A percentile compares a stretch with the other conserved stretches of the same genome.
phyloP scores from a whole-genome alignment of 2,797 vertebrate genomes.

The Danio albolineatus region DNA sequence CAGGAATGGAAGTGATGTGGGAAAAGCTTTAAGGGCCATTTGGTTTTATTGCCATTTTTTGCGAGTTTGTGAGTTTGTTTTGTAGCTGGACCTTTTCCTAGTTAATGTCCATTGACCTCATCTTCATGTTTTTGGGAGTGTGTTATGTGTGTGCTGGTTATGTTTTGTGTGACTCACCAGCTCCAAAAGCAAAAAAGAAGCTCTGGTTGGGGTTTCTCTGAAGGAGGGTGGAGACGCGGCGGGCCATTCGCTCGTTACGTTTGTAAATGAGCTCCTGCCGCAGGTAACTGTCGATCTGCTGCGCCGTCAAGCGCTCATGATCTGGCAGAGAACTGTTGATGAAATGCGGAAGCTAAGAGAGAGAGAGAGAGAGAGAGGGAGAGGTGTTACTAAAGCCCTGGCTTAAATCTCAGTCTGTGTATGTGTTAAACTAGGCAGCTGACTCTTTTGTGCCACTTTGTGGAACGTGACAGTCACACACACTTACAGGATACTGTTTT shows the following conservation, averaged over 20 bases:
- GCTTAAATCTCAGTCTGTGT: constrained; percentile 21
- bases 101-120: constrained; percentile 45
- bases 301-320: constrained; percentile 91
- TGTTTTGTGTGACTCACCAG: constrained; percentile 80
- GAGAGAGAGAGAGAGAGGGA: constrained; percentile 55
- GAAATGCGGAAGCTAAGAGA: constrained; percentile 91
- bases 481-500: constrained; percentile 3
- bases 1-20: constrained; percentile 26
- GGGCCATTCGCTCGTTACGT: constrained; percentile 96
- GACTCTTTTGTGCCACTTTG: constrained; percentile 25
- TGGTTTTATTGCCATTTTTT: constrained; percentile 37
- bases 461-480: constrained; percentile 49
- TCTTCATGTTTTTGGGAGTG: constrained; percentile 52
- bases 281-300: constrained; percentile 98
- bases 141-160: constrained; percentile 27
- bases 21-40: constrained; percentile 28
- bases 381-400: constrained; percentile 10
- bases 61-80: not conserved
- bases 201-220: constrained; percentile 89
- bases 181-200: constrained; percentile 97
- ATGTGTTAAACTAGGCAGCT: constrained; percentile 59
- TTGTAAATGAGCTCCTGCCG: constrained; percentile 98
- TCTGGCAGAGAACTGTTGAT: constrained; percentile 94
- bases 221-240: constrained; percentile 88
- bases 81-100: constrained; percentile 36